Conservation (phyloP, 2,888 invertebrate genomes). For the Ectemnius cavifrons region DNA sequence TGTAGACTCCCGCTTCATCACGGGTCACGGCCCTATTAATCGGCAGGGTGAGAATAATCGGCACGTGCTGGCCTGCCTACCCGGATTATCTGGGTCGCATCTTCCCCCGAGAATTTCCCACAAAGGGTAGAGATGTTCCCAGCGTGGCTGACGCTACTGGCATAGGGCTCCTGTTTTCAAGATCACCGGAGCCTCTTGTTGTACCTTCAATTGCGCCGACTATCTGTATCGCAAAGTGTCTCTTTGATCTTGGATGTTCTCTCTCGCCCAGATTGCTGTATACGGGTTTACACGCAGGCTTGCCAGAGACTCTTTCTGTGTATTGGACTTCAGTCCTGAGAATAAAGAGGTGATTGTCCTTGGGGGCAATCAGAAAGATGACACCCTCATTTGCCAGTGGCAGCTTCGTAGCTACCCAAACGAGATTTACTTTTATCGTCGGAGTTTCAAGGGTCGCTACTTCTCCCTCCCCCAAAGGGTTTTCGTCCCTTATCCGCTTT, state of each 20-base stretch:
- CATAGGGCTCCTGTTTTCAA: constrained; percentile 20
- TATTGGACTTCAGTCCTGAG: constrained; percentile 9
- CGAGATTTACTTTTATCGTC: constrained; percentile 62
- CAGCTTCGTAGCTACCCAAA: constrained; percentile 42
- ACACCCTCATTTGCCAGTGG: constrained; percentile 62
- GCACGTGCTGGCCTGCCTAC: constrained; percentile 39
- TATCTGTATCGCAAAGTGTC: background rate
- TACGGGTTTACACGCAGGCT: constrained; percentile 24
- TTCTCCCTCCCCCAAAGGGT: constrained; percentile 19
- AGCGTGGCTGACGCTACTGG: constrained; percentile 10
- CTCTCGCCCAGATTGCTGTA: background rate
- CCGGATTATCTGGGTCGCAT: constrained; percentile 39
- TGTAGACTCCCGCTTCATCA: background rate
- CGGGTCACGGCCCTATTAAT: background rate
- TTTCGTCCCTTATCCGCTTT: constrained; percentile 22
- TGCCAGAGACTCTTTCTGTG: constrained; percentile 15
- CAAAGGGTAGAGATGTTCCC: constrained; percentile 9
- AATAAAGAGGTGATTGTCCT: constrained; percentile 32
- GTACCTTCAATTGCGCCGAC: constrained; percentile 33
- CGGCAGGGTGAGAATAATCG: constrained; percentile 44
- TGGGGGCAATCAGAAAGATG: constrained; percentile 61
- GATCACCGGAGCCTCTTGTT: constrained; percentile 27
- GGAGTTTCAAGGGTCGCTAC: constrained; percentile 47
- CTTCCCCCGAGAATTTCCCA: constrained; percentile 36
- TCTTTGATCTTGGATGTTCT: constrained; percentile 43